A percentile compares a stretch with the other conserved stretches of the same genome.
Evolutionary conservation across 2,797 vertebrate species (phyloP).

Genomic region (Sebastes taczanowskii): DNA sequence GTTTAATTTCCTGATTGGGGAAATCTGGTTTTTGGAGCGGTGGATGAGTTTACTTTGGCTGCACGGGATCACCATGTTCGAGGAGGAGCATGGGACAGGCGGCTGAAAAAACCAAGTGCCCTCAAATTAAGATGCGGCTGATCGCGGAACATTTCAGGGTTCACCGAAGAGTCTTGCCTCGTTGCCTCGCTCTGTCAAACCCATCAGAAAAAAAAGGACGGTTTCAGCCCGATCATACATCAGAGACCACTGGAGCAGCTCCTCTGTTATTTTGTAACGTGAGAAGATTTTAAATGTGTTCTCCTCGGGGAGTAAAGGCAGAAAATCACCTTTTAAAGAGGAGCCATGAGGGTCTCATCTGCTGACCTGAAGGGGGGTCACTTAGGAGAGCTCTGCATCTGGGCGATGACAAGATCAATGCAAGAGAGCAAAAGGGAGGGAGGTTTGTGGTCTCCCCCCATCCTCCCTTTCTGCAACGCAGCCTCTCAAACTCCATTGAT

Average conservation of each 20-base stretch:
- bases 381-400: slow-evolving; percentile 29
- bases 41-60: slow-evolving; percentile 68
- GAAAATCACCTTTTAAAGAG: slow-evolving; percentile 28
- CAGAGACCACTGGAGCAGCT: slow-evolving; percentile 3
- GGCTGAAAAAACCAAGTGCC: slow-evolving; percentile 22
- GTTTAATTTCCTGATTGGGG: slow-evolving; percentile 67
- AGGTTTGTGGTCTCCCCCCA: neutral
- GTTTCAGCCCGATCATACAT: neutral
- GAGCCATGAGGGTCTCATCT: slow-evolving; percentile 2
- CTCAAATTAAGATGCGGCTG: slow-evolving; percentile 47
- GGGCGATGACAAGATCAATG: slow-evolving; percentile 45
- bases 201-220: neutral
- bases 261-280: slow-evolving; percentile 29
- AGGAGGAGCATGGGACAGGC: slow-evolving; percentile 21
- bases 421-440: neutral
- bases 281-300: slow-evolving; percentile 21
- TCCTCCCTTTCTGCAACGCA: slow-evolving; percentile 4
- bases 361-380: slow-evolving; percentile 25
- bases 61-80: slow-evolving; percentile 8
- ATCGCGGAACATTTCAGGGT: slow-evolving; percentile 50
- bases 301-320: neutral
- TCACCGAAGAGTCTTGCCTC: slow-evolving; percentile 34
- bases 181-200: slow-evolving; percentile 1
- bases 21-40: slow-evolving; percentile 56
- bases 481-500: slow-evolving; percentile 32